These are phyloP conservation scores for Nebria brevicollis DNA, from an alignment of 2,888 invertebrate species.

Conservation along the genomic window DNA sequence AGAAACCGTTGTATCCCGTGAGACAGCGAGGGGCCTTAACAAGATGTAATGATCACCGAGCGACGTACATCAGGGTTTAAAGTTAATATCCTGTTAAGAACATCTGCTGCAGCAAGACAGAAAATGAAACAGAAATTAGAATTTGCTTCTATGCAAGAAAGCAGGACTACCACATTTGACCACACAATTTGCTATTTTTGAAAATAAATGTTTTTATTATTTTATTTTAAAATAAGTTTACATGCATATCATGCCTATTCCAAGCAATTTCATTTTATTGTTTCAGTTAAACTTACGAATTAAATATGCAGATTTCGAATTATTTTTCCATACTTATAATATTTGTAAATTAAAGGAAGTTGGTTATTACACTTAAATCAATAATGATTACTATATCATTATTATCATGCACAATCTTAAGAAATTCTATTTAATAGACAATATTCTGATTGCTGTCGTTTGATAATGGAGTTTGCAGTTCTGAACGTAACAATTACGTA, in stretches of 20 bases:
- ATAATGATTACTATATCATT: neutral
- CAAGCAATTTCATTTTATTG: too few relatives aligned
- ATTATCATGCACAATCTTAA: neutral
- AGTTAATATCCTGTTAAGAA: constrained; percentile 38
- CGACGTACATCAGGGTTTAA: constrained; percentile 23
- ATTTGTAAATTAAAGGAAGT: neutral
- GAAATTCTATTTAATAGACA: neutral
- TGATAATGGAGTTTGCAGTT: neutral
- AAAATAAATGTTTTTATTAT: too few relatives aligned
- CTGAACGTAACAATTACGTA: neutral
- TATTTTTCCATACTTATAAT: neutral
- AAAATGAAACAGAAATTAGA: neutral
- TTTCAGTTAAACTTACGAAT: too few relatives aligned
- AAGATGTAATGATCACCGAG: constrained; percentile 30
- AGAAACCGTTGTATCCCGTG: neutral
- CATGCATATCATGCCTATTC: too few relatives aligned
- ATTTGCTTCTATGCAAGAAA: neutral
- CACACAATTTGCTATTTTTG: too few relatives aligned
- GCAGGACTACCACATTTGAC: too few relatives aligned
- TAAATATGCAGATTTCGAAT: neutral
- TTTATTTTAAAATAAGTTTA: too few relatives aligned
- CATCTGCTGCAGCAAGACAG: constrained; percentile 24
- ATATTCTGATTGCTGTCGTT: neutral
- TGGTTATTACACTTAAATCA: neutral
- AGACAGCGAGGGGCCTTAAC: constrained; percentile 12